A percentile compares a stretch with the other conserved stretches of the same genome.
Conservation (phyloP, 2,888 invertebrate genomes). For the Rotaria socialis region DNA sequence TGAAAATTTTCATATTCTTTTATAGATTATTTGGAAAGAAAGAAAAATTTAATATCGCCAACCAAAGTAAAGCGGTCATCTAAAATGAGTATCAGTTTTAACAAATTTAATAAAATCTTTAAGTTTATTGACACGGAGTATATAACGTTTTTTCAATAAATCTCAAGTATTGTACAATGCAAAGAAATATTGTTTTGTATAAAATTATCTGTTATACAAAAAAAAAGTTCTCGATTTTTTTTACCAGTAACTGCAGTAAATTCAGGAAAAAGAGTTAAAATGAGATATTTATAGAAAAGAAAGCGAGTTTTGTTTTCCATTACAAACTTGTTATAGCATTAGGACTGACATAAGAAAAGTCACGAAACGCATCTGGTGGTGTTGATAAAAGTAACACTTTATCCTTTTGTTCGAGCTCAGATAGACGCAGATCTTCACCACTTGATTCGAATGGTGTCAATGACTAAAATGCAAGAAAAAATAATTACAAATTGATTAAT, state of each 20-base stretch:
- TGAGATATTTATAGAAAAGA: background rate
- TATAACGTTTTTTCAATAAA: no score
- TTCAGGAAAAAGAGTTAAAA: background rate
- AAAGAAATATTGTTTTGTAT: no score
- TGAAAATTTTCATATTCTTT: no score
- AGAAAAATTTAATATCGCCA: no score
- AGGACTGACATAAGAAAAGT: background rate
- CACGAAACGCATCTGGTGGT: background rate
- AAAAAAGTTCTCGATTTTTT: background rate
- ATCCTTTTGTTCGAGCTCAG: slow-evolving; percentile 1
- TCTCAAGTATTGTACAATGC: no score
- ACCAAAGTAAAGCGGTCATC: no score
- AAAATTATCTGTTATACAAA: no score
- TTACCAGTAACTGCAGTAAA: background rate
- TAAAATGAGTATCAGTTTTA: no score
- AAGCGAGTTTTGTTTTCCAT: background rate
- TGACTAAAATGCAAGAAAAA: background rate
- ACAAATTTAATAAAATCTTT: no score
- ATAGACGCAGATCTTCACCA: background rate
- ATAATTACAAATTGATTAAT: background rate
- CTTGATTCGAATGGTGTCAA: background rate
- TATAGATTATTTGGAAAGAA: no score
- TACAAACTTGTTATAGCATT: background rate
- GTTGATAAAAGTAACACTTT: background rate
- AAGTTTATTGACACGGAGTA: no score